phyloP scores from a whole-genome alignment of 2,113 vertebrate genomes.

The Galeopterus variegatus region DNA sequence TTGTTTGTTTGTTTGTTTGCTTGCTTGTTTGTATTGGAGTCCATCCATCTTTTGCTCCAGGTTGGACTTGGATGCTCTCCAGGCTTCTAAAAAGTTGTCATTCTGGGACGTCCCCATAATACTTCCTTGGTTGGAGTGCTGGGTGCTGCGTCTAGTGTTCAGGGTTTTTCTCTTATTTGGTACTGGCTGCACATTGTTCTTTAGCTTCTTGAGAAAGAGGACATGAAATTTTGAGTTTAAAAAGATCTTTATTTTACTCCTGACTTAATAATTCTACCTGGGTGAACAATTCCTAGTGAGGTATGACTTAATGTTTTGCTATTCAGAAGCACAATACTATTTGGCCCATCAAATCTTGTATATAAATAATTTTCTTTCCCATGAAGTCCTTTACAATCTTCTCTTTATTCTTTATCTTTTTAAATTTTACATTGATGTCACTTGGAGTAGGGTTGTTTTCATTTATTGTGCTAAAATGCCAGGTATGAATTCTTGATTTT shows the following conservation, averaged over 20 bases:
- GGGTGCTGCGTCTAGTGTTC: not conserved
- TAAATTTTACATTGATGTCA: not conserved
- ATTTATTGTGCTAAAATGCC: not conserved
- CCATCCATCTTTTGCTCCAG: not conserved
- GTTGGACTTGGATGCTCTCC: not conserved
- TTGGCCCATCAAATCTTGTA: not conserved
- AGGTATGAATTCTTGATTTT: not conserved
- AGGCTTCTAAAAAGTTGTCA: not conserved
- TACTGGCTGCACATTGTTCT: not conserved
- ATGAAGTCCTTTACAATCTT: not conserved
- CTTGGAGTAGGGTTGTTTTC: not conserved
- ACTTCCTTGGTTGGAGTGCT: fast-evolving
- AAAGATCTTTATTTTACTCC: not conserved
- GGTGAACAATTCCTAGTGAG: not conserved
- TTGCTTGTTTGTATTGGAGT: not conserved
- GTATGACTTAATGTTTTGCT: not conserved
- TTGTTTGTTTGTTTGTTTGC: no score
- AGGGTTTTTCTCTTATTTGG: not conserved
- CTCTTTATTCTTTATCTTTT: not conserved
- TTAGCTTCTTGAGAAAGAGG: not conserved
- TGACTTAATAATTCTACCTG: not conserved
- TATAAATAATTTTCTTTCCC: not conserved
- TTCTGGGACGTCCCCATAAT: not conserved
- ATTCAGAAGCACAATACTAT: not conserved
- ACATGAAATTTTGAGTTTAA: not conserved